Percentiles rank a stretch among this genome's conserved stretches.
phyloP scores from a whole-genome alignment of 2,113 vertebrate genomes.

The Nothobranchius furzeri region DNA sequence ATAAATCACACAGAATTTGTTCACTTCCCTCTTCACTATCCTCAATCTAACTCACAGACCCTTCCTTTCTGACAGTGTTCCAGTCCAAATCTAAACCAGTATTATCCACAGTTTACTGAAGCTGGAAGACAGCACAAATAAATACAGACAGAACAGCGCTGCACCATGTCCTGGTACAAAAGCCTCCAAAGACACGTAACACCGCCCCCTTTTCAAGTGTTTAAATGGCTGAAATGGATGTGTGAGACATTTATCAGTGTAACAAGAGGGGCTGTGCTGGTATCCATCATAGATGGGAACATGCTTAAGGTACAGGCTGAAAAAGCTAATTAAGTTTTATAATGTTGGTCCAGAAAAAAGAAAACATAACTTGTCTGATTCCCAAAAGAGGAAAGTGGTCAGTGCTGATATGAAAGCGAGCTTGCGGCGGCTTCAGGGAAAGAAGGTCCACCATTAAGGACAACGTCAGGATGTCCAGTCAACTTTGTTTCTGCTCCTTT shows the following conservation, averaged over 20 bases:
- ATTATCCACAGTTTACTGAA: constrained; percentile 67
- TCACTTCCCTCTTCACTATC: constrained; percentile 39
- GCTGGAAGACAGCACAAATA: constrained; percentile 55
- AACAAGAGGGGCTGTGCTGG: background rate
- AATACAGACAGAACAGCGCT: constrained; percentile 57
- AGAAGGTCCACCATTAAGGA: too few relatives aligned
- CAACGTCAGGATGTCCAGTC: too few relatives aligned
- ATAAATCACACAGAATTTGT: constrained; percentile 54
- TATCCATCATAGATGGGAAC: background rate
- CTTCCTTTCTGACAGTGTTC: constrained; percentile 49
- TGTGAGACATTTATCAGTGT: background rate
- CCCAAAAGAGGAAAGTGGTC: too few relatives aligned
- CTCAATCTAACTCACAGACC: constrained; percentile 12
- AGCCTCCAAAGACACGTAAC: background rate
- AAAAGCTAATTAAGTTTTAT: too few relatives aligned
- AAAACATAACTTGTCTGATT: too few relatives aligned
- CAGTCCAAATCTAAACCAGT: constrained; percentile 68
- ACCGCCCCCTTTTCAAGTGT: too few relatives aligned
- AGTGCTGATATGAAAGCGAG: too few relatives aligned
- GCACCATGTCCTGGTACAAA: constrained; percentile 18
- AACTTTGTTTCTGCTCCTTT: too few relatives aligned
- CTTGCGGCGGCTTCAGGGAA: too few relatives aligned
- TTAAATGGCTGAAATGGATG: background rate
- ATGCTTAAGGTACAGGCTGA: too few relatives aligned
- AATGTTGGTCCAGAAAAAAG: too few relatives aligned